Conservation (phyloP, 2,888 invertebrate species). For the Acleris holmiana region DNA sequence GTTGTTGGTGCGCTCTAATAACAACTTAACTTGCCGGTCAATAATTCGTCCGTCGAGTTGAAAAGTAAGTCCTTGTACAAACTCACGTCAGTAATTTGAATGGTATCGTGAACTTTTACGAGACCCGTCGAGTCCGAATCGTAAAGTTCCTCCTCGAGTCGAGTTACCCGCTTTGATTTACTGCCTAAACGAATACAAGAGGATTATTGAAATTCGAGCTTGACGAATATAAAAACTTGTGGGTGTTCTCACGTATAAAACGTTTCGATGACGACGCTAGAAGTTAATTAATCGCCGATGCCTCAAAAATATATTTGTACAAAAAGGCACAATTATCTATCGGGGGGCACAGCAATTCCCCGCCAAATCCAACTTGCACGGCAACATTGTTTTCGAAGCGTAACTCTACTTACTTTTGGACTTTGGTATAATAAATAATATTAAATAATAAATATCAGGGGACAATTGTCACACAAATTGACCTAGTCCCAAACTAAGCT, state of each 20-base stretch:
- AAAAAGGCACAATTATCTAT: too few relatives aligned
- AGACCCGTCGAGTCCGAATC: constrained; percentile 23
- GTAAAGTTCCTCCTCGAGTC: constrained; percentile 28
- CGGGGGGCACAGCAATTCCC: too few relatives aligned
- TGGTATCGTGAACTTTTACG: constrained; percentile 20
- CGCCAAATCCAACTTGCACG: too few relatives aligned
- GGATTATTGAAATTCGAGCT: constrained; percentile 21
- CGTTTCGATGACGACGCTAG: neutral
- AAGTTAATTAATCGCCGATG: neutral
- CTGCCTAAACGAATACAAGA: constrained; percentile 17
- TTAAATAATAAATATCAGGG: too few relatives aligned
- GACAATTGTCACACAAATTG: too few relatives aligned
- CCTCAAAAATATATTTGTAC: too few relatives aligned
- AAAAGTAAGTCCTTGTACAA: neutral
- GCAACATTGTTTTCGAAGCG: too few relatives aligned
- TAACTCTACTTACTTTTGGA: too few relatives aligned
- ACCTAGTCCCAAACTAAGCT: too few relatives aligned
- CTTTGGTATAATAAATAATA: too few relatives aligned
- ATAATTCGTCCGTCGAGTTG: neutral
- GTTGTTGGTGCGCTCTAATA: too few relatives aligned
- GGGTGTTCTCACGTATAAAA: neutral
- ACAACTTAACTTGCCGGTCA: too few relatives aligned
- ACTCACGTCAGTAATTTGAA: neutral
- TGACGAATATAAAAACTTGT: neutral
- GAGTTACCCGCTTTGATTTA: constrained; percentile 35